A percentile compares a stretch with the other conserved stretches of the same genome.
Conservation (phyloP, 1,140 invertebrate species). For the Zaprionus inermis region DNA sequence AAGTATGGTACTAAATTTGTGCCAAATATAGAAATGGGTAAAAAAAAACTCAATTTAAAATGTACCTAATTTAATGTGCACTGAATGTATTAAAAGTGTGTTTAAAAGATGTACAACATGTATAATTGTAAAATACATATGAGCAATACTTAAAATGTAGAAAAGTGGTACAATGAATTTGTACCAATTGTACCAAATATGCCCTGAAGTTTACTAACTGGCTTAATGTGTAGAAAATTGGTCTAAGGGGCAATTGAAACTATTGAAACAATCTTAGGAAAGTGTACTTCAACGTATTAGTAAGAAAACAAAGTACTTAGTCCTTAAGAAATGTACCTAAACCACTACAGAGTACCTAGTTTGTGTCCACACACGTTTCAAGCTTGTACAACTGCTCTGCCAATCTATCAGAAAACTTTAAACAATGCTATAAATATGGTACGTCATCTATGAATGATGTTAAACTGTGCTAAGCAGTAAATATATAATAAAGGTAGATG, state of each 20-base stretch:
- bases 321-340: neutral
- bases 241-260: no score
- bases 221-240: no score
- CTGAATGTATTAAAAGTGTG: neutral
- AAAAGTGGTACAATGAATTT: no score
- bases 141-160: no score
- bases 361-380: neutral
- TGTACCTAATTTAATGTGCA: neutral
- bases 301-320: no score
- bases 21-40: neutral
- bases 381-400: neutral
- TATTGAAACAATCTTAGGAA: no score
- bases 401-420: constrained; percentile 17
- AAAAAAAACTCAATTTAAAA: neutral
- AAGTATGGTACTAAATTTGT: constrained; percentile 3
- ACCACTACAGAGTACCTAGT: neutral
- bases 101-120: neutral
- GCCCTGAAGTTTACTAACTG: no score
- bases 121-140: no score
- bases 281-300: no score
- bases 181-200: neutral
- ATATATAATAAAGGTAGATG: neutral
- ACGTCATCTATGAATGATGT: neutral
- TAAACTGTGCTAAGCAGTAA: constrained; percentile 10
- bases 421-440: constrained; percentile 26